Evolutionary conservation across 2,888 invertebrate species (phyloP).

Genomic region (Eupithecia abbreviata): DNA sequence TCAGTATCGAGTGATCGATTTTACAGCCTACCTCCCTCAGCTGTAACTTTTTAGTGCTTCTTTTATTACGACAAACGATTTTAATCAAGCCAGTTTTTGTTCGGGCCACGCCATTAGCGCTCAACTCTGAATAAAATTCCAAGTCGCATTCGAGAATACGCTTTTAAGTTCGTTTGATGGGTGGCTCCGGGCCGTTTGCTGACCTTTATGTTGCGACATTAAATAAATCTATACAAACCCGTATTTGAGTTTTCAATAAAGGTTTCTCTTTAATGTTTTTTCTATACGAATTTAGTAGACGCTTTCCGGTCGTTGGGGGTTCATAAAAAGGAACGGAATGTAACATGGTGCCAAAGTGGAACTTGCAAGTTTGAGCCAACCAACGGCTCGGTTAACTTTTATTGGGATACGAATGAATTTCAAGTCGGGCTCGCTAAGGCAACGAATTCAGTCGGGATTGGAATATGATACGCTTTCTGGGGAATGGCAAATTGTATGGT

Average conservation of each 20-base stretch:
- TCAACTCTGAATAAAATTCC: conserved; percentile 75
- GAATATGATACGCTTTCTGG: conserved; percentile 17
- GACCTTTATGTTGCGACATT: conserved; percentile 45
- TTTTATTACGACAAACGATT: conserved; percentile 84
- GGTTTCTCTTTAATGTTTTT: conserved; percentile 34
- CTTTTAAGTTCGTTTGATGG: conserved; percentile 61
- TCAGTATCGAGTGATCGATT: conserved; percentile 81
- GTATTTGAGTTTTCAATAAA: conserved; percentile 43
- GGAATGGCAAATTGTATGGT: conserved; percentile 14
- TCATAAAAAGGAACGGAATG: conserved; percentile 42
- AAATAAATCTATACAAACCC: conserved; percentile 49
- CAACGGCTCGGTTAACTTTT: conserved; percentile 40
- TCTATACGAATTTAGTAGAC: conserved; percentile 35
- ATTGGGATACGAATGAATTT: conserved; percentile 38
- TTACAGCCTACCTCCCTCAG: conserved; percentile 79
- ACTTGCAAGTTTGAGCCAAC: conserved; percentile 46
- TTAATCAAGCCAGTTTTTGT: conserved; percentile 83
- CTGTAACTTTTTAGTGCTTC: conserved; percentile 81
- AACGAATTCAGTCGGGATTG: conserved; percentile 27
- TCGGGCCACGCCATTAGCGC: conserved; percentile 77
- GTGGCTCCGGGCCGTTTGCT: conserved; percentile 54
- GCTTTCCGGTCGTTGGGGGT: conserved; percentile 35
- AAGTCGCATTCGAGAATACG: conserved; percentile 76
- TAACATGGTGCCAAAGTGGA: conserved; percentile 49
- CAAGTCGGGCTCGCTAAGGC: conserved; percentile 29